Evolutionary conservation across 2,888 invertebrate species (phyloP).

Genomic region (Globia sparganii): DNA sequence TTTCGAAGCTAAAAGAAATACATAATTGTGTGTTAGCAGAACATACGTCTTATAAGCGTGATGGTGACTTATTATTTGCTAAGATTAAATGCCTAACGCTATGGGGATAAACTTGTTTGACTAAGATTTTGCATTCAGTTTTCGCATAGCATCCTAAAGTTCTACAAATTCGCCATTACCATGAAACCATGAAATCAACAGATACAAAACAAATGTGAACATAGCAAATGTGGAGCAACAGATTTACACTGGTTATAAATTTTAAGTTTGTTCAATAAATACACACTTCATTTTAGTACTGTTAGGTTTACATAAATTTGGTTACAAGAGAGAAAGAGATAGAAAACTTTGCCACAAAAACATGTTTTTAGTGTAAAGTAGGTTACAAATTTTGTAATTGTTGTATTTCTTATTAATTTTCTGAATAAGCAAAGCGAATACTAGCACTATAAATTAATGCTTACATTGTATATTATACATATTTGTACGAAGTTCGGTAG

Average conservation of each 20-base stretch:
- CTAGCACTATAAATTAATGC: conserved; percentile 19
- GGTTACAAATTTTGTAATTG: conserved; percentile 25
- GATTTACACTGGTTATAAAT: not conserved
- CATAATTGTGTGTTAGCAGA: conserved; percentile 12
- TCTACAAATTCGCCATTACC: not conserved
- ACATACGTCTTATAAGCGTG: not conserved
- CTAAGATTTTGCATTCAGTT: conserved; percentile 1
- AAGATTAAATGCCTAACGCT: conserved; percentile 17
- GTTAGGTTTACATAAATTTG: not conserved
- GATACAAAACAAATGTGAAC: too few relatives aligned
- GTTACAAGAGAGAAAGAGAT: conserved; percentile 13
- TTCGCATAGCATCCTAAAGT: conserved; percentile 11
- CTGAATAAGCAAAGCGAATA: conserved; percentile 22
- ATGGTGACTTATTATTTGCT: conserved; percentile 27
- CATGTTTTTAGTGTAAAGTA: conserved; percentile 1
- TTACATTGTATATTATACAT: not conserved
- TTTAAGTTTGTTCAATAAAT: not conserved
- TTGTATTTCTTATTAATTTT: conserved; percentile 27
- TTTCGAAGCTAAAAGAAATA: conserved; percentile 74
- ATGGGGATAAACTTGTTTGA: conserved; percentile 11
- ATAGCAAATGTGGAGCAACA: too few relatives aligned
- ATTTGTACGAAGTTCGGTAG: not conserved
- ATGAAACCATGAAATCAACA: not conserved
- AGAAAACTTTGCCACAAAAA: not conserved
- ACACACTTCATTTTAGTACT: too few relatives aligned